Base-by-base conservation (phyloP, 2,797 vertebrate genomes). In the Xyrichtys novacula region DNA sequence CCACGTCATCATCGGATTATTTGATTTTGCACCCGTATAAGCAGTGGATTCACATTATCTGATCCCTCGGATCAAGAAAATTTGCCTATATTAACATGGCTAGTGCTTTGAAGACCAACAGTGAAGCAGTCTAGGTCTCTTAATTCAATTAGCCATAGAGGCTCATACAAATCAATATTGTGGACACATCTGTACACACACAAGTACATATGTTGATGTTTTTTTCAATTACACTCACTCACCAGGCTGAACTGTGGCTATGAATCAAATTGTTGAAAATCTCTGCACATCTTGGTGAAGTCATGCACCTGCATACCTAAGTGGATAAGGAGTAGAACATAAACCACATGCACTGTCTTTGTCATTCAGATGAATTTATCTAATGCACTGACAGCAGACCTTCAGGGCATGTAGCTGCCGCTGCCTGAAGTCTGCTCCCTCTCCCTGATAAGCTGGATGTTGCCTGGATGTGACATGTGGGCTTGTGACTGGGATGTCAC, bases 141-240 rank as follows among this genome's bases (percentile, higher is more conserved):
- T 40, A 54, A 78, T 84, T 83, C 43, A 83, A 86, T 87, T 82
- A 84, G 80, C 57, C 15, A 28, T 20, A 71, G 55, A 48, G 52
- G 63, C 66, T 77, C 77, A 74, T 73, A 59, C 43, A 85, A 76
- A 81, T 85, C 80, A 77, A 86, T 77, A 82, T 9, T 26, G 44
- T 63, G 25, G 20, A 60, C 39, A 64, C 67, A 67, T 50, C 23
- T 50, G 11, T 26, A 31, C 39, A 31, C 43, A 36, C 11, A 28
- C 39, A 44, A 5, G 10, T 23, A 2, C 12, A 6, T 52, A 47
- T 48, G 44, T 28, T 38, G 17, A 53, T 34, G 2, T 34, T 12
- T n/a, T n/a, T n/a, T n/a, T n/a, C n/a, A 34, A 2, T 20, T 36
- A 26, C 36, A 26, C 52, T 22, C 26, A 31, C 29, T 20, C 10